phyloP scores from a whole-genome alignment of 2,113 vertebrate species.

The Electrona antarctica region DNA sequence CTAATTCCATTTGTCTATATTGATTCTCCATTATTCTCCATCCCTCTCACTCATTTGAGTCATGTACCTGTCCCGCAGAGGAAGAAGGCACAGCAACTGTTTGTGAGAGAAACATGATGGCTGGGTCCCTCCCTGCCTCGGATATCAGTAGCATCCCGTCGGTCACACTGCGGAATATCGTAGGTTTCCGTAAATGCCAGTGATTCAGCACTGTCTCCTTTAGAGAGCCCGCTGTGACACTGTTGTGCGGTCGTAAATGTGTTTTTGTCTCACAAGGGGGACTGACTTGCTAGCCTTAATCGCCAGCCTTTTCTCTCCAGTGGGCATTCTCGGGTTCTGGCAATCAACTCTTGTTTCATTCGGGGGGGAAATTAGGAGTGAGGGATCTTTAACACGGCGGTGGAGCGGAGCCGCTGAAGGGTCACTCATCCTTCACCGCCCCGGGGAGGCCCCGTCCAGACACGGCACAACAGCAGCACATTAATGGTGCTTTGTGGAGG shows the following conservation, averaged over 20 bases:
- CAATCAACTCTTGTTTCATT: constrained; percentile 69
- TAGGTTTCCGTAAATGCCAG: constrained; percentile 22
- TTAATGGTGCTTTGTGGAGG: constrained; percentile 35
- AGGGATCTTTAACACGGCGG: constrained; percentile 39
- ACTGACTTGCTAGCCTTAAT: constrained; percentile 61
- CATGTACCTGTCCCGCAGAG: not conserved
- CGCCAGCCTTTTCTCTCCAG: constrained; percentile 46
- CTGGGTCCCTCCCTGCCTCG: not conserved
- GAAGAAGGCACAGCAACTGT: not conserved
- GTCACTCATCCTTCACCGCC: constrained; percentile 38
- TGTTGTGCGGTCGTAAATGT: constrained; percentile 41
- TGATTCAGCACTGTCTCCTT: constrained; percentile 30
- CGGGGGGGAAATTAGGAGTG: constrained; percentile 27
- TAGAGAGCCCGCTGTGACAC: constrained; percentile 45
- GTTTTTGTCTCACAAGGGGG: constrained; percentile 42
- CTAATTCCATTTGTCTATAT: not conserved
- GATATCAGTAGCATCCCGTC: not conserved
- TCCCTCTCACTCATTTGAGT: not conserved
- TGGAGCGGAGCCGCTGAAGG: constrained; percentile 23
- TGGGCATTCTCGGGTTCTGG: constrained; percentile 45
- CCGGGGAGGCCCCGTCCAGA: constrained; percentile 23
- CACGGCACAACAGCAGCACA: constrained; percentile 10
- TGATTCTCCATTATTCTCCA: constrained; percentile 1
- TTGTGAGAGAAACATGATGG: not conserved
- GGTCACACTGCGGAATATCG: not conserved